Evolutionary conservation across 1,140 invertebrate genomes (phyloP).

Genomic region (Dysdera silvatica): DNA sequence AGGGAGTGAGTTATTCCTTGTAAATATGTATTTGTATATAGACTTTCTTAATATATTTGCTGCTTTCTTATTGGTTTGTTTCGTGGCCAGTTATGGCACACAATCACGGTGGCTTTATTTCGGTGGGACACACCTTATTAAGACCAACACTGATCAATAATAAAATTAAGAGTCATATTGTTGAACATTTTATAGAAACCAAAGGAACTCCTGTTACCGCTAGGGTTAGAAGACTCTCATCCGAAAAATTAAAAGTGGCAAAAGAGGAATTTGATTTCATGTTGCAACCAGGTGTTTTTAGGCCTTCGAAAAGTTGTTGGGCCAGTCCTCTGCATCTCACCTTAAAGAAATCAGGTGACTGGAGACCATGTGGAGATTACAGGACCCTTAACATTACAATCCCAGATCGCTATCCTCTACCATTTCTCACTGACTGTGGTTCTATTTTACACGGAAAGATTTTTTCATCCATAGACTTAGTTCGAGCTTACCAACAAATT

Average conservation of each 20-base stretch:
- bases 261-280: conserved; percentile 27
- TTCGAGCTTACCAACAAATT: conserved; percentile 27
- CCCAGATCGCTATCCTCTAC: conserved; percentile 21
- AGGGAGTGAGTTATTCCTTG: no score
- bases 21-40: no score
- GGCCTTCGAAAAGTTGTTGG: conserved; percentile 33
- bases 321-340: conserved; percentile 35
- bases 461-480: conserved; percentile 27
- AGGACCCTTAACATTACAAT: conserved; percentile 21
- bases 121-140: not conserved
- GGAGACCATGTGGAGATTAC: conserved; percentile 28
- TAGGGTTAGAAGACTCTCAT: conserved; percentile 17
- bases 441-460: conserved; percentile 20
- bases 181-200: conserved; percentile 27
- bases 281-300: conserved; percentile 25
- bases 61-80: no score
- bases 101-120: no score
- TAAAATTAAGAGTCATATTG: conserved; percentile 11
- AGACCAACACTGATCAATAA: not conserved
- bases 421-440: conserved; percentile 20
- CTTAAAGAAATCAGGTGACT: conserved; percentile 28
- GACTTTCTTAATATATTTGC: no score
- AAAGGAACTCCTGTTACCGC: conserved; percentile 16
- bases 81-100: no score
- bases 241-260: conserved; percentile 21